Evolutionary conservation across 2,888 invertebrate species (phyloP).

Genomic region (Biston betularia): DNA sequence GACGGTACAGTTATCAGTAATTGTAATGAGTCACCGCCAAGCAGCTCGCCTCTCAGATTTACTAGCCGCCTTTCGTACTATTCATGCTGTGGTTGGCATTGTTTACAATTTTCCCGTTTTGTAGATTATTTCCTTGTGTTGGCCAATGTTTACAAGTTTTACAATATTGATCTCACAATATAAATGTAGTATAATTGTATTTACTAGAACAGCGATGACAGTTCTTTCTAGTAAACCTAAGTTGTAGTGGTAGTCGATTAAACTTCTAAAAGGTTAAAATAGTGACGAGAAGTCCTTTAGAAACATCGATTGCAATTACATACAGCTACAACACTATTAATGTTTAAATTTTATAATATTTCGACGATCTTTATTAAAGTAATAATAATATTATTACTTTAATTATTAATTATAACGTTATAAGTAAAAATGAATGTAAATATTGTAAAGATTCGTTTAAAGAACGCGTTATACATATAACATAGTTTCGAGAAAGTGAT

Average conservation of each 20-base stretch:
- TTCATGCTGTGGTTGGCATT: background rate
- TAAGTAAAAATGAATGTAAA: background rate
- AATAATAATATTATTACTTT: background rate
- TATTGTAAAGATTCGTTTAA: background rate
- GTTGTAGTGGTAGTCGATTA: background rate
- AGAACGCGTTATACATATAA: no score
- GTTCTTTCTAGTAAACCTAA: background rate
- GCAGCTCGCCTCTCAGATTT: no score
- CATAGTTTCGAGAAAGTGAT: background rate
- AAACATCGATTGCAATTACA: background rate
- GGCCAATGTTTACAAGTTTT: background rate
- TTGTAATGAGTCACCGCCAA: background rate
- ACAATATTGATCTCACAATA: constrained; percentile 9
- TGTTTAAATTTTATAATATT: background rate
- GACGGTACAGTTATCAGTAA: background rate
- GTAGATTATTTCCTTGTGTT: background rate
- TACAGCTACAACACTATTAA: background rate
- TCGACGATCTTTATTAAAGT: background rate
- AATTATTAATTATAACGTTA: no score
- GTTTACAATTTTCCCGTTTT: background rate
- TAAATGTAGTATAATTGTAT: background rate
- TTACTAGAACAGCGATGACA: background rate
- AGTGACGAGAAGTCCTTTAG: background rate
- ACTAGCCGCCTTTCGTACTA: no score
- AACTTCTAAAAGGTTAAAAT: background rate